phyloP scores from a whole-genome alignment of 2,888 invertebrate species.

The Stenichneumon culpator region DNA sequence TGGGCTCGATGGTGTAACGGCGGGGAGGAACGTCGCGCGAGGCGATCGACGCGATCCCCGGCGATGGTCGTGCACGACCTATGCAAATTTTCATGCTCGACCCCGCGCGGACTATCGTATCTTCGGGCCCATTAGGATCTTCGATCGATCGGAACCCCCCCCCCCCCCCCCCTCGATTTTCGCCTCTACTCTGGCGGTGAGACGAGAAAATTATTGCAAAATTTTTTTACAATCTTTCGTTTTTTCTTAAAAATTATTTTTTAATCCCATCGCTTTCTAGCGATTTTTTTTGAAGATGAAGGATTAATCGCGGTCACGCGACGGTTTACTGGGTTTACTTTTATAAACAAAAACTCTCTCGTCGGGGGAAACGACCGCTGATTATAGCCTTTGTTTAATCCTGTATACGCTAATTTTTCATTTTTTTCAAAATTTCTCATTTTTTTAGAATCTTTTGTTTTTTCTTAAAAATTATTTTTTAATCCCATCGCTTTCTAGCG shows the following conservation, averaged over 20 bases:
- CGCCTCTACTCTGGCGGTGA: background rate
- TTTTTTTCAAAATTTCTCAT: too few species aligned
- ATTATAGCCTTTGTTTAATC: too few species aligned
- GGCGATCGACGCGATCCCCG: slow-evolving; percentile 20
- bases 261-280: background rate
- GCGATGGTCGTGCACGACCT: slow-evolving; percentile 76
- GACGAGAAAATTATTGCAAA: slow-evolving; percentile 46
- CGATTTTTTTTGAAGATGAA: background rate
- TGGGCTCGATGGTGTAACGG: slow-evolving; percentile 17
- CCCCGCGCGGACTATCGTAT: slow-evolving; percentile 40
- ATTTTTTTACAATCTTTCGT: background rate
- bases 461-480: background rate
- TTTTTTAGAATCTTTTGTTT: background rate
- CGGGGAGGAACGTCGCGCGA: slow-evolving; percentile 65
- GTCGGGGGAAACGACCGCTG: too few species aligned
- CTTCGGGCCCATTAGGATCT: slow-evolving; percentile 41
- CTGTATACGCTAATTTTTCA: too few species aligned
- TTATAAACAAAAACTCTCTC: too few species aligned
- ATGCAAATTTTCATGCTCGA: slow-evolving; percentile 74
- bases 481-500: background rate
- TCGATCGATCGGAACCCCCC: slow-evolving; percentile 24
- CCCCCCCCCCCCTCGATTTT: background rate
- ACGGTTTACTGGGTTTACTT: too few species aligned
- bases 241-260: background rate
- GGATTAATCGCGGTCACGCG: too few species aligned